These are phyloP conservation scores for Tenthredo amoena DNA, from an alignment of 2,888 invertebrate genomes.

Conservation along the genomic window DNA sequence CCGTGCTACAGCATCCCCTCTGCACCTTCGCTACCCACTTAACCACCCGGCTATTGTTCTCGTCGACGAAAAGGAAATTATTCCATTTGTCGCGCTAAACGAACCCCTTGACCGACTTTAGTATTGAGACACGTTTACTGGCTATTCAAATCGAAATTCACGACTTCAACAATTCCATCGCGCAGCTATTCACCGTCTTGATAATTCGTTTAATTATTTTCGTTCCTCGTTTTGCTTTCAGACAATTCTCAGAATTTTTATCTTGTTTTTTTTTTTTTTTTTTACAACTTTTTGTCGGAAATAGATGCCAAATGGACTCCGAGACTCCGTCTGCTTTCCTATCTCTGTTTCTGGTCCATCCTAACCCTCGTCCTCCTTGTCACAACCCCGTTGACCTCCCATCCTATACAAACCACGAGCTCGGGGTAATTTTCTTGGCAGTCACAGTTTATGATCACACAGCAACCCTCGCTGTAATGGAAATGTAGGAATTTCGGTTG, in stretches of 20 bases:
- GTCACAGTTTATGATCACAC: constrained; percentile 43
- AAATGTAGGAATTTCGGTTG: constrained; percentile 33
- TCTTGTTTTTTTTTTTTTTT: background rate
- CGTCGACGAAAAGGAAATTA: constrained; percentile 50
- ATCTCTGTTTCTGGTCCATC: background rate
- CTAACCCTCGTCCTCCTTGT: background rate
- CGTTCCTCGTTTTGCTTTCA: background rate
- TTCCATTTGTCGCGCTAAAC: constrained; percentile 51
- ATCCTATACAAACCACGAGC: constrained; percentile 20
- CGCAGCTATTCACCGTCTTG: background rate
- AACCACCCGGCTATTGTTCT: constrained; percentile 44
- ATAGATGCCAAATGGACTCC: background rate
- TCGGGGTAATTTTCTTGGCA: constrained; percentile 26
- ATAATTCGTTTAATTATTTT: constrained; percentile 18
- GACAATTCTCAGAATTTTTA: background rate
- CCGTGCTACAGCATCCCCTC: constrained; percentile 50
- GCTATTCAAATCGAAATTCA: constrained; percentile 33
- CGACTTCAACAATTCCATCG: background rate
- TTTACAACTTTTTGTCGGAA: background rate
- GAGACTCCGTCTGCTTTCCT: background rate
- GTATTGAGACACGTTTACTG: constrained; percentile 40
- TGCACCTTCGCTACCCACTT: constrained; percentile 55
- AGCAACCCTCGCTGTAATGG: constrained; percentile 14
- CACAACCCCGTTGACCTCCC: background rate
- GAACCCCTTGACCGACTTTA: constrained; percentile 49